phyloP scores from a whole-genome alignment of 1,140 invertebrate genomes.

The Coenobita brevimanus region DNA sequence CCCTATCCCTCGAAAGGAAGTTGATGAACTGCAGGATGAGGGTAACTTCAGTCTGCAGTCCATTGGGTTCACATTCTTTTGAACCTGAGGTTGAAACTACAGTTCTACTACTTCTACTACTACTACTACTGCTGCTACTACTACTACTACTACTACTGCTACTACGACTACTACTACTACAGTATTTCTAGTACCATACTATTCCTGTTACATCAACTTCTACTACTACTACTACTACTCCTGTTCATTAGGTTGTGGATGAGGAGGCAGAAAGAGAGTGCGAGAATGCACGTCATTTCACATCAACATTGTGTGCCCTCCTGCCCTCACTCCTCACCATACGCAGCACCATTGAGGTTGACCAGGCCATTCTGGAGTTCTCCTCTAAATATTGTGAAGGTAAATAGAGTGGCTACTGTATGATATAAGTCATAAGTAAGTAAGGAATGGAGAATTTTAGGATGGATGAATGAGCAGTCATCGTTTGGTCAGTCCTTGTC shows the following conservation, averaged over 20 bases:
- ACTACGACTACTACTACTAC: too few species aligned
- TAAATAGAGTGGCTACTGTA: conserved; percentile 74
- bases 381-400: conserved; percentile 93
- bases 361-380: conserved; percentile 92
- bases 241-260: conserved; percentile 46
- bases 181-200: neutral
- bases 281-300: conserved; percentile 78
- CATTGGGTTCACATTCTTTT: too few species aligned
- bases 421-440: too few species aligned
- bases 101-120: neutral
- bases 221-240: neutral
- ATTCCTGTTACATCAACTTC: neutral
- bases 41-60: too few species aligned
- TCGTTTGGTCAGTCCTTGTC: too few species aligned
- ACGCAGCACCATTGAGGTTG: conserved; percentile 86
- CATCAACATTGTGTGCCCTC: conserved; percentile 81
- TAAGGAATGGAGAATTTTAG: too few species aligned
- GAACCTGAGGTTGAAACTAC: too few species aligned
- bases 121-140: neutral
- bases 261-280: conserved; percentile 57
- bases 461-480: too few species aligned
- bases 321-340: conserved; percentile 83
- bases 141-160: too few species aligned
- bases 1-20: too few species aligned
- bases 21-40: too few species aligned